Evolutionary conservation across 2,888 invertebrate species (phyloP).

Genomic region (Xestia ashworthii): DNA sequence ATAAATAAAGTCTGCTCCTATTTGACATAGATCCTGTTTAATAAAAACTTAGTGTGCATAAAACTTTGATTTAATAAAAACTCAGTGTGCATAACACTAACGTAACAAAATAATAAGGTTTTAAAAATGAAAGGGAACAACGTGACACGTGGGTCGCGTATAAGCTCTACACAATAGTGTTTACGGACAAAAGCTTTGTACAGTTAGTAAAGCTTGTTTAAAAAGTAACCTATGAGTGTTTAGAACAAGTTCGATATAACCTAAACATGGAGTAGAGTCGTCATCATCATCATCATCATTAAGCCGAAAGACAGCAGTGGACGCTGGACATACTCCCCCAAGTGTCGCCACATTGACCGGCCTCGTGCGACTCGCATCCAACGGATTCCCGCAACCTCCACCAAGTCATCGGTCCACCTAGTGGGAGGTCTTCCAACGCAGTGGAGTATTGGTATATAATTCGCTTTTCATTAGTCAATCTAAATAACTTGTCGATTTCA

Average conservation of each 20-base stretch:
- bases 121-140: neutral
- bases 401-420: no score
- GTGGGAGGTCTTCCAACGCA: neutral
- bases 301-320: no score
- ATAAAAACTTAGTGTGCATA: neutral
- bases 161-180: neutral
- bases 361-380: no score
- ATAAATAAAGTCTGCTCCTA: neutral
- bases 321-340: no score
- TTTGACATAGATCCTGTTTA: neutral
- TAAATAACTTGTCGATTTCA: neutral
- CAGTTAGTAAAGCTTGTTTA: slow-evolving; percentile 1
- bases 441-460: neutral
- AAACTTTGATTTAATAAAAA: neutral
- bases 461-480: neutral
- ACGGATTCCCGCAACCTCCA: no score
- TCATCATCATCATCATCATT: no score
- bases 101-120: neutral
- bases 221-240: neutral
- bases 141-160: no score
- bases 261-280: neutral
- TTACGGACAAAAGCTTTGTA: neutral
- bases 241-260: neutral
- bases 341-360: no score
- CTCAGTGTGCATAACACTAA: neutral